Conservation (phyloP, 2,113 vertebrate species). For the Oncorhynchus masou region DNA sequence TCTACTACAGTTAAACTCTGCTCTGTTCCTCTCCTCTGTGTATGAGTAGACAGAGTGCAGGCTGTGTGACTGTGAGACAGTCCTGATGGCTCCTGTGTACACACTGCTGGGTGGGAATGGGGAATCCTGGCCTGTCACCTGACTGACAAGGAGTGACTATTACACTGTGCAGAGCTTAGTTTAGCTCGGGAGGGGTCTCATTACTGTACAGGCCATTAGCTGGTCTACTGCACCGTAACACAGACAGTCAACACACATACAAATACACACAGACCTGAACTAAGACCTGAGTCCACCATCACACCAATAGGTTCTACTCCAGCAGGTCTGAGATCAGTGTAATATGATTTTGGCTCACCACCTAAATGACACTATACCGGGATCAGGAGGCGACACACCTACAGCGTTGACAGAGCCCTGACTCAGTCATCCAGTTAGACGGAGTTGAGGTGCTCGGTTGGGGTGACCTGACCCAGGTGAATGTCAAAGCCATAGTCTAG, state of each 20-base stretch:
- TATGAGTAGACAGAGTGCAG: neutral
- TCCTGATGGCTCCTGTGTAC: constrained; percentile 14
- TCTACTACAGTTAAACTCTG: no score
- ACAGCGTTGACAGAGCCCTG: neutral
- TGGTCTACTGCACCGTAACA: no score
- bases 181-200: neutral
- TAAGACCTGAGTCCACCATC: constrained; percentile 2
- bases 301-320: neutral
- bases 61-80: neutral
- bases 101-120: constrained; percentile 37
- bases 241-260: constrained; percentile 9
- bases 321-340: no score
- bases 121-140: constrained; percentile 19
- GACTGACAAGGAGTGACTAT: neutral
- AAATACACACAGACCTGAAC: constrained; percentile 6
- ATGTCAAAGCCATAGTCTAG: no score
- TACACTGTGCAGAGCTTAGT: neutral
- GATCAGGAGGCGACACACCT: neutral
- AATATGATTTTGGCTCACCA: no score
- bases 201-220: no score
- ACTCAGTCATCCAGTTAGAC: no score
- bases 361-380: no score
- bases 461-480: no score
- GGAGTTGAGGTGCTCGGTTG: no score
- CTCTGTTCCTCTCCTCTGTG: no score